These are phyloP conservation scores for Setophaga coronata DNA, from an alignment of 2,113 vertebrate species.

Conservation along the genomic window DNA sequence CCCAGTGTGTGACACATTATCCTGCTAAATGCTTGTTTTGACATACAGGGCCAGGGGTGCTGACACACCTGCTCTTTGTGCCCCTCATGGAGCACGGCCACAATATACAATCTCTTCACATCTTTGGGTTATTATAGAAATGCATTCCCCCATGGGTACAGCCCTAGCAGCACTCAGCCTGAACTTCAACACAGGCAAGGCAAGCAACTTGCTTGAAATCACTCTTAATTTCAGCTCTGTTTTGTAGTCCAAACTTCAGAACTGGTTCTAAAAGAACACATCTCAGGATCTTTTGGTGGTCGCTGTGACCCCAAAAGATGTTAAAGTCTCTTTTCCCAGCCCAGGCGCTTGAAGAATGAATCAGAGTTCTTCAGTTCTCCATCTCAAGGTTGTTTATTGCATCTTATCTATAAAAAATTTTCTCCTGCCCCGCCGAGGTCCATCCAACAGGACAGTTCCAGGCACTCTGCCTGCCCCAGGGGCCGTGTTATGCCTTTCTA, in stretches of 20 bases:
- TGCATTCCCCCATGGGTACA: background rate
- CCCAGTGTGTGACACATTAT: fast-evolving
- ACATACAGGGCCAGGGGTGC: too few species aligned
- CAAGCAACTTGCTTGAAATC: background rate
- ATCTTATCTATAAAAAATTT: too few species aligned
- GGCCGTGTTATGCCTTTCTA: too few species aligned
- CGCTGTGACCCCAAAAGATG: too few species aligned
- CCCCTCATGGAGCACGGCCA: background rate
- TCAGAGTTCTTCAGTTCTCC: too few species aligned
- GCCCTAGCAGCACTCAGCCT: background rate
- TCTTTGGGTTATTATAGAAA: background rate
- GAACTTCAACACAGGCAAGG: background rate
- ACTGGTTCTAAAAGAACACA: background rate
- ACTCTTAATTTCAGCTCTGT: background rate
- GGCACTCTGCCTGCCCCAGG: too few species aligned
- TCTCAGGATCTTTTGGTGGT: too few species aligned
- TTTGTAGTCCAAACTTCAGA: background rate
- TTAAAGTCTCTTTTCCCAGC: too few species aligned
- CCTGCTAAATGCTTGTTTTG: background rate
- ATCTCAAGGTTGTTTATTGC: too few species aligned
- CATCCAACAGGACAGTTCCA: too few species aligned
- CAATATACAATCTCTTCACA: background rate
- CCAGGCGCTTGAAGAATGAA: too few species aligned
- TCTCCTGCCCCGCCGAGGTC: too few species aligned
- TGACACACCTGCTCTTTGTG: background rate